phyloP scores from a whole-genome alignment of 2,888 invertebrate species.

The Phaedon cochleariae region DNA sequence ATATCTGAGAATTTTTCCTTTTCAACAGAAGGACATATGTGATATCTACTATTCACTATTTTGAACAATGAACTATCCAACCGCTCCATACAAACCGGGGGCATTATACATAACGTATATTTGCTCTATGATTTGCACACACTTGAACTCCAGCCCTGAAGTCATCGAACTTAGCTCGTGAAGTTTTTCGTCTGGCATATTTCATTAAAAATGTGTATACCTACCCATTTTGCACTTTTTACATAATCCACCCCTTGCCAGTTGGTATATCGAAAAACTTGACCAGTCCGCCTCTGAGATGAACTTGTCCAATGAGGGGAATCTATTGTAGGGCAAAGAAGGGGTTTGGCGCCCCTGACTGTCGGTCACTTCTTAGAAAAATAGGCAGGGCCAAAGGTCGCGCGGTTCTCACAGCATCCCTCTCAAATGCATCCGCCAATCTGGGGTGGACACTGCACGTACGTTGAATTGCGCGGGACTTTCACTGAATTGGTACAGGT shows the following conservation, averaged over 20 bases:
- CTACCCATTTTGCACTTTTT: conserved; percentile 8
- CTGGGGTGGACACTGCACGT: conserved; percentile 26
- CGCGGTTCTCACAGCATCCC: conserved; percentile 49
- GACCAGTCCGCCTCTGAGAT: conserved; percentile 16
- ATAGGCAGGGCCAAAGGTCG: conserved; percentile 44
- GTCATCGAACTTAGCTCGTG: too few relatives aligned
- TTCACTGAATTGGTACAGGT: neutral
- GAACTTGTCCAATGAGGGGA: conserved; percentile 27
- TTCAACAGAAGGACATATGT: too few relatives aligned
- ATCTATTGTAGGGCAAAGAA: conserved; percentile 25
- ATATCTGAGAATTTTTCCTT: too few relatives aligned
- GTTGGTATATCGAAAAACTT: neutral
- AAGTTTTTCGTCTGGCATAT: neutral
- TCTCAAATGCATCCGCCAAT: conserved; percentile 21
- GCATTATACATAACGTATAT: too few relatives aligned
- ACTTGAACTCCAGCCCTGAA: too few relatives aligned
- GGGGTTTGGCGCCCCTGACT: conserved; percentile 33
- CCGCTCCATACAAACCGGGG: too few relatives aligned
- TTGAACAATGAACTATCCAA: too few relatives aligned
- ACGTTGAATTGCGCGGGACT: conserved; percentile 33
- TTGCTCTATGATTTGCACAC: too few relatives aligned
- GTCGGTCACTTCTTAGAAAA: conserved; percentile 29
- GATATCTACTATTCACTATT: too few relatives aligned
- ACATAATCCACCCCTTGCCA: neutral
- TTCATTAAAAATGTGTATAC: conserved; percentile 10